Evolutionary conservation across 2,888 invertebrate species (phyloP).

Genomic region (Andrena marginata): DNA sequence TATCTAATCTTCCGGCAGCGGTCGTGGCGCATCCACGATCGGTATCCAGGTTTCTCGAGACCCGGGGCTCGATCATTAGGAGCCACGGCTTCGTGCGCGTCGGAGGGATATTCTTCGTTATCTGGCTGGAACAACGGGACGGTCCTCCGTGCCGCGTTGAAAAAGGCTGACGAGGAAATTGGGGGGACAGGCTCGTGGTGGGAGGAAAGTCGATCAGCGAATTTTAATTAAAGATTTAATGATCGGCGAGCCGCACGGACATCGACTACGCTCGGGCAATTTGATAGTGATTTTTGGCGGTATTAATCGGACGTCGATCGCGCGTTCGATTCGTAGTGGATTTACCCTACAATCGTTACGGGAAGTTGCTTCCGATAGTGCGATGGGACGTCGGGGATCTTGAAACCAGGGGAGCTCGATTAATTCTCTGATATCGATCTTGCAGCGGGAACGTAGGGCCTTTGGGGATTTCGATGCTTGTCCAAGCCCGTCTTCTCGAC

Average conservation of each 20-base stretch:
- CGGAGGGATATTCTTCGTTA: constrained; percentile 49
- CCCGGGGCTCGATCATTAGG: constrained; percentile 62
- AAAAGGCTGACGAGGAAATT: neutral
- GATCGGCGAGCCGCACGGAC: constrained; percentile 32
- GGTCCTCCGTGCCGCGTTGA: neutral
- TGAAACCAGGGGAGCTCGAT: neutral
- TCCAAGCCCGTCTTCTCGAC: neutral
- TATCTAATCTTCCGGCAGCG: constrained; percentile 67
- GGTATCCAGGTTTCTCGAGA: constrained; percentile 27
- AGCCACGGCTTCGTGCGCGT: constrained; percentile 4
- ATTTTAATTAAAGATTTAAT: constrained; percentile 63
- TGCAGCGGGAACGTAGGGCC: neutral
- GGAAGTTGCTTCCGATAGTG: constrained; percentile 5
- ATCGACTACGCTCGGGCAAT: constrained; percentile 20
- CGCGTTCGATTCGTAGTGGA: constrained; percentile 11
- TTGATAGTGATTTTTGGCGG: constrained; percentile 44
- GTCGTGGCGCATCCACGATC: constrained; percentile 23
- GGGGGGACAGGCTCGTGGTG: neutral
- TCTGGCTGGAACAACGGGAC: constrained; percentile 21
- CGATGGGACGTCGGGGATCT: neutral
- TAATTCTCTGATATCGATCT: constrained; percentile 17
- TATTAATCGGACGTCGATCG: constrained; percentile 32
- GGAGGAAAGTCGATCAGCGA: constrained; percentile 52
- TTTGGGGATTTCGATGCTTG: neutral
- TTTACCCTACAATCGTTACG: constrained; percentile 14